Percentiles rank a stretch among this genome's conserved stretches.
phyloP scores from a whole-genome alignment of 2,888 invertebrate species.

The Seira sanloemensis region DNA sequence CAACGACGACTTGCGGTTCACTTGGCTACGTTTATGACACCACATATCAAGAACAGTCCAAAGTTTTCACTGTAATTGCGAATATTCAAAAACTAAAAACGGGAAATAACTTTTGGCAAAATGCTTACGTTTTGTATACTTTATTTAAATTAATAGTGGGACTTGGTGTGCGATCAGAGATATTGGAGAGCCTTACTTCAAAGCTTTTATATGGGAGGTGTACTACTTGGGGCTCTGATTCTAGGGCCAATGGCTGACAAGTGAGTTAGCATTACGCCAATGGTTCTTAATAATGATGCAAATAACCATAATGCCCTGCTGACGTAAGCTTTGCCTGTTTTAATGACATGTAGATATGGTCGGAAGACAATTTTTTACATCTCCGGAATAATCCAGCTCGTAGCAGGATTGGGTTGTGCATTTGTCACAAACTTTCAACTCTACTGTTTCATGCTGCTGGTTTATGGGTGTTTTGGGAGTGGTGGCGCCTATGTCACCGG shows the following conservation, averaged over 20 bases:
- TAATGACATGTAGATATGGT: slow-evolving; percentile 78
- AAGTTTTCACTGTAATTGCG: slow-evolving; percentile 80
- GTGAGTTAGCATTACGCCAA: slow-evolving; percentile 75
- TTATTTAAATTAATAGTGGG: slow-evolving; percentile 86
- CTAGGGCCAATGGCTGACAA: slow-evolving; percentile 88
- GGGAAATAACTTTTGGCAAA: background rate
- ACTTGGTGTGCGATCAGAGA: slow-evolving; percentile 85
- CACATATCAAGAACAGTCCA: slow-evolving; percentile 84
- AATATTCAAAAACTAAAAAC: background rate
- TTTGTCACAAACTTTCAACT: slow-evolving; percentile 81
- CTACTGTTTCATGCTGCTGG: slow-evolving; percentile 77
- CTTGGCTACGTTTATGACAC: slow-evolving; percentile 83
- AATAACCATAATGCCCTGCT: too few species aligned
- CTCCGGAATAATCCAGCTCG: slow-evolving; percentile 84
- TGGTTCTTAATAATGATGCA: too few species aligned
- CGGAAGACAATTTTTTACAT: slow-evolving; percentile 87
- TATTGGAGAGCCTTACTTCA: slow-evolving; percentile 91
- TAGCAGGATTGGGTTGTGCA: slow-evolving; percentile 82
- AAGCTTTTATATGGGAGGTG: slow-evolving; percentile 85
- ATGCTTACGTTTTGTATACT: background rate
- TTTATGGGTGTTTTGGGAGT: slow-evolving; percentile 89
- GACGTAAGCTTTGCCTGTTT: too few species aligned
- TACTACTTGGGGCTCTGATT: slow-evolving; percentile 86
- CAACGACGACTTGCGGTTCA: slow-evolving; percentile 74
- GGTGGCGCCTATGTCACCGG: slow-evolving; percentile 84